These are phyloP conservation scores for Dasypus novemcinctus DNA, from an alignment of 2,113 vertebrate species.

Conservation along the genomic window DNA sequence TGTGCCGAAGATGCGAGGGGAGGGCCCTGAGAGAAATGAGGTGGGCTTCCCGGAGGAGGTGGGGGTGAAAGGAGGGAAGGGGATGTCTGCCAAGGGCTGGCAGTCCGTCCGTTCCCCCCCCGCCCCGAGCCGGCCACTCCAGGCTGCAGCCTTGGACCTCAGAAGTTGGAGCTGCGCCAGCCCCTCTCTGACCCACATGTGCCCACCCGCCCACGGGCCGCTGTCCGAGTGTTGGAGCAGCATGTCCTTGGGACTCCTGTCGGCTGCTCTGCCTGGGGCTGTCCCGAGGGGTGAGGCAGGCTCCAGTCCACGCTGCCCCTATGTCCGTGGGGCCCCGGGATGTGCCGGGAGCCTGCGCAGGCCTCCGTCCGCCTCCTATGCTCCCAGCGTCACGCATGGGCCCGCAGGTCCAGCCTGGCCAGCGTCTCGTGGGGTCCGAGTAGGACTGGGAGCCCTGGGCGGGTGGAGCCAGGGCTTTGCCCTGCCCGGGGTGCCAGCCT, in stretches of 20 bases:
- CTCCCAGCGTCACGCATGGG: no score
- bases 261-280: conserved; percentile 53
- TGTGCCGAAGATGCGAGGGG: background rate
- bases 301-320: conserved; percentile 65
- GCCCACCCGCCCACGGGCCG: no score
- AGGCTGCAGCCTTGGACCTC: background rate
- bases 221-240: background rate
- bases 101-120: no score
- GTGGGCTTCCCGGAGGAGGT: background rate
- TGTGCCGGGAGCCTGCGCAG: no score
- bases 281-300: no score
- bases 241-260: conserved; percentile 40
- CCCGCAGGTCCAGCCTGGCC: background rate
- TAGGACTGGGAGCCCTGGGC: background rate
- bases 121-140: background rate
- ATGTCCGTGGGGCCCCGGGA: conserved; percentile 26
- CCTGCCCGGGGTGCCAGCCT: background rate
- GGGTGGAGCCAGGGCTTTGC: background rate
- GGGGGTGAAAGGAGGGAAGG: background rate
- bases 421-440: background rate
- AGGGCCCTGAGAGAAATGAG: background rate
- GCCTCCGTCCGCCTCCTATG: no score
- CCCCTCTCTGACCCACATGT: no score
- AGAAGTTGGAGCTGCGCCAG: background rate
- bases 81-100: background rate